phyloP scores from a whole-genome alignment of 2,888 invertebrate species.

The Agrypnus murinus region DNA sequence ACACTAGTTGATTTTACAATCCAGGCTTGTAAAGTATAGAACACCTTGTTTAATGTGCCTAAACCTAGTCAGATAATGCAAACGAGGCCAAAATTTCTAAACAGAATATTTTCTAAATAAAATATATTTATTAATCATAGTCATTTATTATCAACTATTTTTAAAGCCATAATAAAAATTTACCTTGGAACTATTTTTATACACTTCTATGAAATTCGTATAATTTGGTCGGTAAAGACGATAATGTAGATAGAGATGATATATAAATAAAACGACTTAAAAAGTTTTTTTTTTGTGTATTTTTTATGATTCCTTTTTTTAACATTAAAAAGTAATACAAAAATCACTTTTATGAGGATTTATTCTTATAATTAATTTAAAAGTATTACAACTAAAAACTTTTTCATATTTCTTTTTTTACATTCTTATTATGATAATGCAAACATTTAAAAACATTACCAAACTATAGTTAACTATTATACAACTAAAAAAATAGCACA shows the following conservation, averaged over 20 bases:
- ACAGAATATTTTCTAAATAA: conserved; percentile 30
- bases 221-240: too few relatives aligned
- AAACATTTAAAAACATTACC: conserved; percentile 20
- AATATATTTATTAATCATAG: too few relatives aligned
- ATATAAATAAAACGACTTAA: too few relatives aligned
- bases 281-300: too few relatives aligned
- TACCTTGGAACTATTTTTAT: too few relatives aligned
- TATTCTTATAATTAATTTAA: conserved; percentile 25
- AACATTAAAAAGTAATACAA: conserved; percentile 41
- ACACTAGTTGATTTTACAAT: too few relatives aligned
- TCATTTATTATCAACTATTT: too few relatives aligned
- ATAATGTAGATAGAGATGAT: too few relatives aligned
- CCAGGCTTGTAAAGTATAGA: too few relatives aligned
- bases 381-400: conserved; percentile 4
- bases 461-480: conserved; percentile 14
- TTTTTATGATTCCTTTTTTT: conserved; percentile 12
- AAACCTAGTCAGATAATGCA: conserved; percentile 39
- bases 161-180: too few relatives aligned
- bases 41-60: too few relatives aligned
- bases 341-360: conserved; percentile 30
- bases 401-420: conserved; percentile 16
- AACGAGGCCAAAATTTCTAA: conserved; percentile 30
- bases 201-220: too few relatives aligned
- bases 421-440: not conserved
- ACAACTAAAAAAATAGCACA: conserved; percentile 38